Evolutionary conservation across 2,113 vertebrate genomes (phyloP), one percentile per base, ranked within the genome.

Genomic region (Struthio camelus): DNA sequence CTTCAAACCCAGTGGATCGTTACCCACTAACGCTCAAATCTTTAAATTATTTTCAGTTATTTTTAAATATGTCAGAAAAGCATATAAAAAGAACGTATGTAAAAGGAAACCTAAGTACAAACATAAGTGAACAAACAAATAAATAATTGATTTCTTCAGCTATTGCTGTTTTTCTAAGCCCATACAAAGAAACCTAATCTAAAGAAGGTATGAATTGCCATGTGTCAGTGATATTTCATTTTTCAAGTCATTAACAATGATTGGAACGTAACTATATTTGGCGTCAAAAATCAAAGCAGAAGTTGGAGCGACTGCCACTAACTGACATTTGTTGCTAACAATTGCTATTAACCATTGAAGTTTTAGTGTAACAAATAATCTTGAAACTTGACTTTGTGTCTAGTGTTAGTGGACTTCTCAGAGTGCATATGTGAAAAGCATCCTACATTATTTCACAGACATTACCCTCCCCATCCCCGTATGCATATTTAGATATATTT

Each of bases 11-110:
- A 96, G 97, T 96, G 97, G 97, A 97, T 97, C 95, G 89, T 84
- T 85, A 98, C 94, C 92, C 96, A 98, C 93, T 90, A 95, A 92
- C 48, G 59, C 92, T 97, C 97, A 97, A 89, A 97, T 95, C 80
- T 97, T 98, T 98, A 98, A 98, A 98, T 98, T 98, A 98, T 97
- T 98, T 97, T 95, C 98, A 97, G 96, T 97, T 97, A 36, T 87
- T 97, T 98, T 98, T 92, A 98, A 98, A 98, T 97, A 98, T 83
- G 93, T 96, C 97, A 98, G 93, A 98, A 99, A 99, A 98, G 97
- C 96, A 98, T 98, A 98, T 93, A 98, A 99, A 98, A 98, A 98
- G 98, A 97, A 98, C 89, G 80, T 95, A 97, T 96, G 96, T 95
- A 98, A 98, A 98, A 97, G 97, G 80, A 98, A 97, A 97, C 84